Conservation (phyloP, 2,113 vertebrate species). For the Callorhinus ursinus region DNA sequence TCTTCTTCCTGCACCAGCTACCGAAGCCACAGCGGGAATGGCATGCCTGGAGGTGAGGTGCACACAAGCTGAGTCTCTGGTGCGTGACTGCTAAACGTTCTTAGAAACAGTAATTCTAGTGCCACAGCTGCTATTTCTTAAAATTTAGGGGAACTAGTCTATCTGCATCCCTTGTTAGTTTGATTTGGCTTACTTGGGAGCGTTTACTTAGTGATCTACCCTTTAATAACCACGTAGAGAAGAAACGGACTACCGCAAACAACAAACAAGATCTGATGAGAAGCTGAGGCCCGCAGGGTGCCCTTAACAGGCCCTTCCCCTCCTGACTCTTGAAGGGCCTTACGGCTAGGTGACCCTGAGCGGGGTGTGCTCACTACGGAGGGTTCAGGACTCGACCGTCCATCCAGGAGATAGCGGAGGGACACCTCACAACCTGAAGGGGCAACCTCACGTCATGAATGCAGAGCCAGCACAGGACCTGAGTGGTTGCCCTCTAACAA, state of each 20-base stretch:
- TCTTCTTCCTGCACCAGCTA: background rate
- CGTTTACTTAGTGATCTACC: background rate
- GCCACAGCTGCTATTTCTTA: background rate
- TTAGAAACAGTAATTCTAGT: background rate
- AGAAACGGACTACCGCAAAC: background rate
- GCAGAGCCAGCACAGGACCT: too few species aligned
- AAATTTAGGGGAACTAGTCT: background rate
- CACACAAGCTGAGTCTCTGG: background rate
- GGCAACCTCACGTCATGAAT: too few species aligned
- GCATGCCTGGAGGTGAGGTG: background rate
- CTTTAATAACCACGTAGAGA: background rate
- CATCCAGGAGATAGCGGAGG: too few species aligned
- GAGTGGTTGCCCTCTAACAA: background rate
- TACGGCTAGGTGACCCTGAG: background rate
- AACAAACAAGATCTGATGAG: background rate
- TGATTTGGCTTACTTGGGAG: background rate
- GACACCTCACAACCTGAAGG: too few species aligned
- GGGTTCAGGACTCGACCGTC: too few species aligned
- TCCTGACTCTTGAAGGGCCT: background rate
- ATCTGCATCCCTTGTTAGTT: background rate
- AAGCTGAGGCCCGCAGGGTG: accelerated
- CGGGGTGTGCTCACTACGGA: too few species aligned
- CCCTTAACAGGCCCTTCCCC: too few species aligned
- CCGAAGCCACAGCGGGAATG: background rate
- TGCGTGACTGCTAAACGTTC: accelerated